Evolutionary conservation across 2,888 invertebrate genomes (phyloP), one percentile per base, ranked within the genome.

Genomic region (Eugnorisma glareosa): DNA sequence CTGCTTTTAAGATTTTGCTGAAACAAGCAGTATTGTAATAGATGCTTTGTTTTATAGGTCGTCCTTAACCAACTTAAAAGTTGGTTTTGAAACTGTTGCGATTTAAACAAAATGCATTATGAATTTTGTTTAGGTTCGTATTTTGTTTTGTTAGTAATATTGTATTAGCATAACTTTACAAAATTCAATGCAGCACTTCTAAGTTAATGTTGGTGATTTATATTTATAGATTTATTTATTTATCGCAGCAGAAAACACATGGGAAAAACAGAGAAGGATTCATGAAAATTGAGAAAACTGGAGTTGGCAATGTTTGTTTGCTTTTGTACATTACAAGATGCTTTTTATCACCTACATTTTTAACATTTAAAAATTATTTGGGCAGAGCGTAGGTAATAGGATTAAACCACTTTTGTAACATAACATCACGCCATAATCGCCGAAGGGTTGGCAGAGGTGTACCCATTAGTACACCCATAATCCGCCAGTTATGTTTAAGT

Each of bases 21-120:
- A 66, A 59, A 51, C 24, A 79, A 57, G 70, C 40, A 63, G 45
- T 54, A 24, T 61, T 73, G n/a, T 61, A 61, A 51, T 28, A 51
- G 3, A 31, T 51, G 2, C 24, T 64, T 59, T n/a, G 45, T 24
- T 59, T n/a, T 31, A 11, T 59, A 13, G 31, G 7, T 18, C 1
- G 28, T 5, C 8, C 37, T 28, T 24, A 5, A n/a, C n/a, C n/a
- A n/a, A n/a, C n/a, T 61, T 67, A 45, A 37, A 4, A 24, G 18
- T 28, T n/a, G 21, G 45, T 59, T 57, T 57, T 57, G 8, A 64
- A 43, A 54, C 8, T 7, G n/a, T 18, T 45, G 64, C 28, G 2
- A 45, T 51, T 43, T 51, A 35, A 3, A 24, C 0, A 24, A 28
- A 69, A 2, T 43, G 35, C 40, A 37, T 48, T n/a, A 43, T 35